Base-by-base conservation (phyloP, 2,113 vertebrate genomes). In the Corythaeola cristata region DNA sequence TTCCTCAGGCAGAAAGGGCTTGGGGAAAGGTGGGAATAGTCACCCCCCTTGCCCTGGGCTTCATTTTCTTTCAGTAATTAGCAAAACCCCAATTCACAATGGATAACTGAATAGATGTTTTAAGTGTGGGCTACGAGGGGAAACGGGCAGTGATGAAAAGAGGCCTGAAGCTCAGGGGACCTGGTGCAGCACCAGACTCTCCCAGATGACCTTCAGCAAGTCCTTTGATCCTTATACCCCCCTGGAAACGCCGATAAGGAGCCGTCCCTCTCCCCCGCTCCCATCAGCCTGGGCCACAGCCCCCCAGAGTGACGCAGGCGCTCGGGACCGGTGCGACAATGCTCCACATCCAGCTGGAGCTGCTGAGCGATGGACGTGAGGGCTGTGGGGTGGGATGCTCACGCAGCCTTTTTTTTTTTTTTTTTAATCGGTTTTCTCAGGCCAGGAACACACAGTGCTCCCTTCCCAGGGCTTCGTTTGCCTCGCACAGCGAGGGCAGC, bases 71-170 rank as follows among this genome's bases (percentile, higher is more conserved):
- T 45, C 62, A 80, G 67, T 77, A 94, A 96, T 95, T 88, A 93
- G 71, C 63, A 89, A 95, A 94, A 90, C 63, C 90, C 79, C 90
- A 96, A 81, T 91, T 88, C 93, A 84, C 92, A 77, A 44, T 50
- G 82, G 50, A 14, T 69, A 73, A 73, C 41, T 56, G 82, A 83
- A 58, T 3, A 32, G 62, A 37, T 59, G n/a, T 53, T 84, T 74
- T 35, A 71, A 55, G 77, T 21, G 77, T 87, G 85, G 77, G 88
- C 60, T 81, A 37, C 12, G n/a, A 78, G 73, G 47, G 59, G 37
- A 87, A 87, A 67, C 2, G 58, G 64, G 56, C 64, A 63, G 47
- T 47, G 81, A 88, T 85, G 47, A 95, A 92, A 84, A 74, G 68
- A 89, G 64, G 33, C 30, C 49, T 64, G 89, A 95, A 92, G n/a